These are phyloP conservation scores for Myopa tessellatipennis DNA, from an alignment of 2,888 invertebrate species.

Conservation along the genomic window DNA sequence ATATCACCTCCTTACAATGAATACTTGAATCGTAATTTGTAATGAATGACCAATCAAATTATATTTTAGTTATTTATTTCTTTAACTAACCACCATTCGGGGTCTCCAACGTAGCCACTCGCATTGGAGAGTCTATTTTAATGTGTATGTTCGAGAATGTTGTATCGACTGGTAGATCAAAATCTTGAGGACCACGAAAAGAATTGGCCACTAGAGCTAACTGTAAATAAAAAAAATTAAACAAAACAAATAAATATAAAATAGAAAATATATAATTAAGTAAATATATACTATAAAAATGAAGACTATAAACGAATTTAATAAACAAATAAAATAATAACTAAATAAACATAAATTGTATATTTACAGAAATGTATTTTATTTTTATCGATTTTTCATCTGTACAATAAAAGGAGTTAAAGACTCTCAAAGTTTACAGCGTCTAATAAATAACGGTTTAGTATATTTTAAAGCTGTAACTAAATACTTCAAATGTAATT, in stretches of 20 bases:
- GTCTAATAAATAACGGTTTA: too few relatives aligned
- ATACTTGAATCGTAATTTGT: too few relatives aligned
- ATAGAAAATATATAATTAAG: not conserved
- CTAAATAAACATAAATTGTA: not conserved
- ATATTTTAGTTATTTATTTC: not conserved
- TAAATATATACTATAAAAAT: not conserved
- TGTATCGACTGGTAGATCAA: conserved; percentile 65
- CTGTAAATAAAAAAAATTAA: conserved; percentile 46
- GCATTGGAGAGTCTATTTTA: conserved; percentile 65
- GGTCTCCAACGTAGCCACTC: conserved; percentile 64
- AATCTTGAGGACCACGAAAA: conserved; percentile 61
- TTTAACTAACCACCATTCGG: conserved; percentile 68
- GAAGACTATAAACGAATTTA: not conserved
- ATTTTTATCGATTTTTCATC: too few relatives aligned
- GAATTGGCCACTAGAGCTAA: conserved; percentile 63
- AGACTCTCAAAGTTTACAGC: too few relatives aligned
- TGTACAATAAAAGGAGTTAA: too few relatives aligned
- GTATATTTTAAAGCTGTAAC: not conserved
- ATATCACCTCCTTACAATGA: too few relatives aligned
- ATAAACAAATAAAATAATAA: not conserved
- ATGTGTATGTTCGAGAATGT: conserved; percentile 66
- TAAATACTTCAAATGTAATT: not conserved
- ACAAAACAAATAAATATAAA: not conserved
- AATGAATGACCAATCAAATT: not conserved
- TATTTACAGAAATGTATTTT: too few relatives aligned